Base-by-base conservation (phyloP, 2,797 vertebrate species). In the Mormyrus hasselquistii region DNA sequence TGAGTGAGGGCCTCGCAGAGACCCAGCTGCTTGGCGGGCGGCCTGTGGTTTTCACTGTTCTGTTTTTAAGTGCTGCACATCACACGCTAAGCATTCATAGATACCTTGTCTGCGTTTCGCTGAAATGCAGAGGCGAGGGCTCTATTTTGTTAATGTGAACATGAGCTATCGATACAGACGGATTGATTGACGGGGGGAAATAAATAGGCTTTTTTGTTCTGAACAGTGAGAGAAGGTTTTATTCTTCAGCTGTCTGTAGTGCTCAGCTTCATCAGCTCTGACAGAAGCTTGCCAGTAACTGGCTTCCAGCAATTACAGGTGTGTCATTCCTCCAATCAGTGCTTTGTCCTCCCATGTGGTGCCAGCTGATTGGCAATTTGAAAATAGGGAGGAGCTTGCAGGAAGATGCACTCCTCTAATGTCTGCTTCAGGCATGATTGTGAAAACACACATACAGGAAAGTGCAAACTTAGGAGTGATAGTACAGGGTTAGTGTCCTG, bases 1-100 rank as follows among this genome's bases (percentile, higher is more conserved):
- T 90, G 92, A 93, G 90, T 8, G 38, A 47, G 8, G 50, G 50
- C 53, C 19, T n/a, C 19, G 14, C 83, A 7, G 3, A 52, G 3
- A 52, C 29, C 83, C 49, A 29, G 22, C 22, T 34, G 12, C 7
- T 5, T 52, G 41, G 82, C 0, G 2, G 41, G 82, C 1, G 2
- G n/a, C 41, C 83, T 52, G 83, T 53, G 83, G 49, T 34, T 53
- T 25, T 50, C 49, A 34, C 29, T 49, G 8, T 83, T 49, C 16
- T 49, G 79, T 83, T 83, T 47, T 50, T 84, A 84, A 83, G 79
- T 84, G 47, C 41, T 0, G 49, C 52, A 53, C 22, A 29, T 53
- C 44, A 1, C 82, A 52, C 82, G 2, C 76, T 47, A 10, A 5
- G 22, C 19, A 52, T 44, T 44, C 73, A 76, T 76, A 76, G 14